Percentiles rank a stretch among this genome's conserved stretches.
Evolutionary conservation across 2,888 invertebrate genomes (phyloP).

Genomic region (Liopterus haemorrhoidalis): DNA sequence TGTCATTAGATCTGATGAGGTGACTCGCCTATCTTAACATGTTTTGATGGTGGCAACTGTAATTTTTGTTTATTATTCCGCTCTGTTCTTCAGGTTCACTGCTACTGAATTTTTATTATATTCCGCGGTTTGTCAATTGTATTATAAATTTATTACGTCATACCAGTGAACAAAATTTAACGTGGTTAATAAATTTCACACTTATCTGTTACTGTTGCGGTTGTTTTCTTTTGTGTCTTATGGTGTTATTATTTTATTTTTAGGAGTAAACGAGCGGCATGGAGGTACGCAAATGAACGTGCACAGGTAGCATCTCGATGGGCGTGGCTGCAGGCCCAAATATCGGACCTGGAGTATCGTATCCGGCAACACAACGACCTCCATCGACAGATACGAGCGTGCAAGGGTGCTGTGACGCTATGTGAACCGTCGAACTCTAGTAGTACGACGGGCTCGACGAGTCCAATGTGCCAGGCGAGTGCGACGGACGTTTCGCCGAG

Average conservation of each 20-base stretch:
- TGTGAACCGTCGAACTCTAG: constrained; percentile 49
- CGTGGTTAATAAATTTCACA: too few species aligned
- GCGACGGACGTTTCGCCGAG: constrained; percentile 36
- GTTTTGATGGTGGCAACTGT: too few species aligned
- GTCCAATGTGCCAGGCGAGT: constrained; percentile 42
- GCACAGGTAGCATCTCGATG: constrained; percentile 79
- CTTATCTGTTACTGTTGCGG: too few species aligned
- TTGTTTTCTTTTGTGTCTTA: too few species aligned
- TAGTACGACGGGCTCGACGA: constrained; percentile 37
- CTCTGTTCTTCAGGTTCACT: too few species aligned
- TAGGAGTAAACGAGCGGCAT: constrained; percentile 76
- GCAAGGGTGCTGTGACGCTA: constrained; percentile 56
- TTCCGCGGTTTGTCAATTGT: too few species aligned
- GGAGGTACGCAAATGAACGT: constrained; percentile 74
- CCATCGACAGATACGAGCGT: constrained; percentile 58
- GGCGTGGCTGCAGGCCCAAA: constrained; percentile 90
- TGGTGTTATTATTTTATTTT: constrained; percentile 36
- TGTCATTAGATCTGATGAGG: too few species aligned
- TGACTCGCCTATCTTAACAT: too few species aligned
- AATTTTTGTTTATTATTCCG: too few species aligned
- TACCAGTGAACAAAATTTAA: too few species aligned
- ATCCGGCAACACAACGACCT: constrained; percentile 83
- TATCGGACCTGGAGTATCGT: constrained; percentile 84
- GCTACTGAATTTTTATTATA: too few species aligned
- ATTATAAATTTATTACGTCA: too few species aligned